These are phyloP conservation scores for Antechinus flavipes DNA, from an alignment of 2,113 vertebrate species.

Conservation along the genomic window DNA sequence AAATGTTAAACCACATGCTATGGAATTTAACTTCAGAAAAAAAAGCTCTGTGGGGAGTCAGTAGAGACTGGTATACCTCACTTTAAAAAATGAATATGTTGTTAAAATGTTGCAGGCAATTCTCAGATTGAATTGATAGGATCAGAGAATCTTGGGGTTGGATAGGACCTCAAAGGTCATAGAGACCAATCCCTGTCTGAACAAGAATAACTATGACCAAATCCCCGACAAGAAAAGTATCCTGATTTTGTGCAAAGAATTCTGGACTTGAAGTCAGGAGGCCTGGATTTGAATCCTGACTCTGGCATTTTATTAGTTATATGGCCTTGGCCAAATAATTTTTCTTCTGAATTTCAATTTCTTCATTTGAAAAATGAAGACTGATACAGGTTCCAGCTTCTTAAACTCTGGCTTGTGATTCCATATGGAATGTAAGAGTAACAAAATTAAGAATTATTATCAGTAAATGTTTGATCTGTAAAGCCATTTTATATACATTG, in stretches of 20 bases:
- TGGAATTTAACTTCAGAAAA: conserved; percentile 65
- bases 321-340: not conserved
- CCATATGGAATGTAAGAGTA: too few relatives aligned
- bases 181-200: accelerated
- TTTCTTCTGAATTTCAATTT: not conserved
- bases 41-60: conserved; percentile 55
- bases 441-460: too few relatives aligned
- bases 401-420: too few relatives aligned
- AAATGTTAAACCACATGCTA: conserved; percentile 75
- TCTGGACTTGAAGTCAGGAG: not conserved
- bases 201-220: not conserved
- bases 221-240: accelerated
- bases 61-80: conserved; percentile 38
- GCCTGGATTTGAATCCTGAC: not conserved
- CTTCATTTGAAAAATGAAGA: not conserved
- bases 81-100: not conserved
- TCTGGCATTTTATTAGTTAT: not conserved
- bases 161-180: not conserved
- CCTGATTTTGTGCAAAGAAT: accelerated
- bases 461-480: too few relatives aligned
- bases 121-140: not conserved
- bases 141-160: not conserved
- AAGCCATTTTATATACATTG: too few relatives aligned
- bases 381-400: not conserved
- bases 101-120: not conserved